Conservation (phyloP, 2,888 invertebrate genomes). For the Leuctra nigra region DNA sequence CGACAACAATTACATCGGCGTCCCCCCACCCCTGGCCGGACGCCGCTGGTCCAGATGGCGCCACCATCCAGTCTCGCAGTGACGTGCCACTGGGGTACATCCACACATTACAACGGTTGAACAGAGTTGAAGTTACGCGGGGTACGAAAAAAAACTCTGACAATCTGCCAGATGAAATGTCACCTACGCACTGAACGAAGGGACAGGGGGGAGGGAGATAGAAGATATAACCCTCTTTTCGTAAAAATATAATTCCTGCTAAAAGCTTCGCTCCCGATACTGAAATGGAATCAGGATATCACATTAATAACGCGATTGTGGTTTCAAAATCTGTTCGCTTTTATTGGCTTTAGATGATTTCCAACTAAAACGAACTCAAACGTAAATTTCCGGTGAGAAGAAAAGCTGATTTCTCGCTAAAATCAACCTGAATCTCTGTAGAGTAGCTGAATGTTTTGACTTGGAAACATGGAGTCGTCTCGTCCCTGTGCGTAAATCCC, state of each 20-base stretch:
- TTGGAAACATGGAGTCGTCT: too few species aligned
- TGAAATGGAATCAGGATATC: not conserved
- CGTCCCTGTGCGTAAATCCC: too few species aligned
- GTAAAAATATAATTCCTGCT: conserved; percentile 3
- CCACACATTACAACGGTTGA: conserved; percentile 12
- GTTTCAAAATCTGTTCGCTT: not conserved
- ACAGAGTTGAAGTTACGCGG: conserved; percentile 5
- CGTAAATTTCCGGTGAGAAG: too few species aligned
- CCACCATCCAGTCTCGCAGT: not conserved
- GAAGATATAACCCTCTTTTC: not conserved
- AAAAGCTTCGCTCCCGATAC: not conserved
- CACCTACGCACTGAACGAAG: conserved; percentile 5
- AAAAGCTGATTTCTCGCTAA: too few species aligned
- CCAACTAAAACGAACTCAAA: too few species aligned
- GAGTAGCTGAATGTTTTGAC: too few species aligned
- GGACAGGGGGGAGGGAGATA: not conserved
- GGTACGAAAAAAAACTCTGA: conserved; percentile 14
- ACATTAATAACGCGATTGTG: not conserved
- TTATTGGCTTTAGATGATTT: not conserved
- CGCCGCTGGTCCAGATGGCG: conserved; percentile 6
- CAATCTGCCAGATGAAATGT: conserved; percentile 17
- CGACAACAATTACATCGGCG: conserved; percentile 13
- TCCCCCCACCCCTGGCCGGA: not conserved
- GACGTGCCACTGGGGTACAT: not conserved
- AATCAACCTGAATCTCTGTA: too few species aligned